phyloP scores from a whole-genome alignment of 2,888 invertebrate species.

The Tricholauxania praeusta region DNA sequence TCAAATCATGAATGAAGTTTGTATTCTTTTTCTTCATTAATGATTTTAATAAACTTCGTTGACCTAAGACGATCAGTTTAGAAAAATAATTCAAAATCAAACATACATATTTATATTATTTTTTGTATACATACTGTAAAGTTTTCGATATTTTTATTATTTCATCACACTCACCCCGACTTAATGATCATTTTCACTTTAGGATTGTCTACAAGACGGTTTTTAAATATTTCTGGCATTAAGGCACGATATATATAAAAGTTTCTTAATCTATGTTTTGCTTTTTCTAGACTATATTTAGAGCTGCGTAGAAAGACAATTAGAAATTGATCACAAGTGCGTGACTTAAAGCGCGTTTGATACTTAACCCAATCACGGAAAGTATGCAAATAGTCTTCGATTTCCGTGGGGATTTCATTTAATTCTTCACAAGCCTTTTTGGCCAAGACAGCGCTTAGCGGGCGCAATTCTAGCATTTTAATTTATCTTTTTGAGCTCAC shows the following conservation, averaged over 20 bases:
- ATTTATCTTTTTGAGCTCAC: not conserved
- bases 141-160: no score
- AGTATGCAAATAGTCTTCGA: conserved; percentile 63
- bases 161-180: conserved; percentile 31
- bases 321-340: conserved; percentile 68
- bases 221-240: conserved; percentile 71
- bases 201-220: conserved; percentile 28
- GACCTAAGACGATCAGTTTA: no score
- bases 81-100: no score
- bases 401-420: conserved; percentile 66
- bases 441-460: conserved; percentile 49
- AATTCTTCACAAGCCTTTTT: conserved; percentile 65
- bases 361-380: conserved; percentile 69
- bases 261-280: conserved; percentile 71
- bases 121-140: no score
- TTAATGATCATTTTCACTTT: conserved; percentile 36
- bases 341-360: conserved; percentile 67
- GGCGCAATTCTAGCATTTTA: conserved; percentile 41
- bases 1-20: no score
- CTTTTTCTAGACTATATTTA: conserved; percentile 70
- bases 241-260: conserved; percentile 71
- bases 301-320: conserved; percentile 70
- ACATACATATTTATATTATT: no score
- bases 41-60: no score
- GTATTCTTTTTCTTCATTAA: no score